Percentiles rank a stretch among this genome's conserved stretches.
Evolutionary conservation across 2,888 invertebrate species (phyloP).

Genomic region (Orthonevra nobilis): DNA sequence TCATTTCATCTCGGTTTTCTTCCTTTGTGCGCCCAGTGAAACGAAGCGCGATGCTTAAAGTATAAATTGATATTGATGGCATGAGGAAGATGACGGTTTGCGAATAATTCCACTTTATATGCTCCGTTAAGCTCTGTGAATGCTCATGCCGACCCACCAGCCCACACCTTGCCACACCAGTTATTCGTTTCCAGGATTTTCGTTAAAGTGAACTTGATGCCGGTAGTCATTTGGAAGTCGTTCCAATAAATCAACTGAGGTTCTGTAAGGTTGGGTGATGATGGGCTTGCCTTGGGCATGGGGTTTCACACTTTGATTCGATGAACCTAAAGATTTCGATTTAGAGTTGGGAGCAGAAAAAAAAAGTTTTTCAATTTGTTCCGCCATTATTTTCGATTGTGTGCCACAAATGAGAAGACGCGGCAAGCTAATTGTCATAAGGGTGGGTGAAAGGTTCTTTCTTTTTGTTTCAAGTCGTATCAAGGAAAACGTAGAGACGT

Average conservation of each 20-base stretch:
- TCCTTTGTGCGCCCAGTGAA: background rate
- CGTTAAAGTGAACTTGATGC: background rate
- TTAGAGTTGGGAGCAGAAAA: background rate
- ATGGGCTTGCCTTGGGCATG: background rate
- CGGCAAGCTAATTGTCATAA: background rate
- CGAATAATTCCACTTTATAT: constrained; percentile 42
- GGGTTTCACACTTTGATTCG: constrained; percentile 1
- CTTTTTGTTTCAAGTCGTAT: too few relatives aligned
- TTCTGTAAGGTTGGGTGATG: background rate
- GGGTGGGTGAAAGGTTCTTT: too few relatives aligned
- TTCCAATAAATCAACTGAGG: constrained; percentile 26
- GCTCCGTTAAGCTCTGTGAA: constrained; percentile 19
- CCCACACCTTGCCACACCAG: background rate
- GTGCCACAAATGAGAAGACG: background rate
- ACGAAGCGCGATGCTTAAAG: constrained; percentile 1
- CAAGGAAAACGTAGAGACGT: too few relatives aligned
- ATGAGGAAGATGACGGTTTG: background rate
- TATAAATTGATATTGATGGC: constrained; percentile 27
- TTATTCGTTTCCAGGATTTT: constrained; percentile 1
- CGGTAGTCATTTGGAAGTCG: constrained; percentile 15
- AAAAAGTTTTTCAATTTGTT: constrained; percentile 2
- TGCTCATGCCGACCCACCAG: constrained; percentile 1
- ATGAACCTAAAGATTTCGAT: constrained; percentile 6
- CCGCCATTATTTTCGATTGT: background rate
- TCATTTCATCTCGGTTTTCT: background rate